Conservation (phyloP, 2,888 invertebrate genomes). For the Caradrina clavipalpis region DNA sequence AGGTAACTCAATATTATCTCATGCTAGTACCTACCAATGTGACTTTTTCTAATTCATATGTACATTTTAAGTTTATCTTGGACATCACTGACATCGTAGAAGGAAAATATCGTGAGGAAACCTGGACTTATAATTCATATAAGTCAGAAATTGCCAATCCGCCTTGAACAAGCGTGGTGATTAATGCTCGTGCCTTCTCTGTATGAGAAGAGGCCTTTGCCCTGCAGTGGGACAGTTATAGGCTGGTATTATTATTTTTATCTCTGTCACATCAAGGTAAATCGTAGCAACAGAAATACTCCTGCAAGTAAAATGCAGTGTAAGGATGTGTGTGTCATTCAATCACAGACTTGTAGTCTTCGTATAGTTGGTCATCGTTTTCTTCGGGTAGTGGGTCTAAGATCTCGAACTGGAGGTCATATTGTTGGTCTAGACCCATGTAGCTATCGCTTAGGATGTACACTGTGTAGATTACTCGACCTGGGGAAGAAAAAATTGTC, state of each 20-base stretch:
- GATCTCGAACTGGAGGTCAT: slow-evolving; percentile 90
- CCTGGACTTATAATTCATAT: too few species aligned
- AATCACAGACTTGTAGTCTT: slow-evolving; percentile 80
- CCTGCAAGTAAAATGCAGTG: neutral
- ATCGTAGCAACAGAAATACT: neutral
- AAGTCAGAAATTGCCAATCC: too few species aligned
- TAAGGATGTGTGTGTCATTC: slow-evolving; percentile 66
- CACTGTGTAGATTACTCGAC: slow-evolving; percentile 94
- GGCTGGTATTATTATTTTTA: too few species aligned
- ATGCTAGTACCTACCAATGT: too few species aligned
- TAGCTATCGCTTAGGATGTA: slow-evolving; percentile 98
- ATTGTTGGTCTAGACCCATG: slow-evolving; percentile 98
- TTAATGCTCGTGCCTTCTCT: too few species aligned
- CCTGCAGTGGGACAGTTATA: too few species aligned
- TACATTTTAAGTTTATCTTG: too few species aligned
- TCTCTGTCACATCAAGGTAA: neutral
- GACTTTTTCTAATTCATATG: too few species aligned
- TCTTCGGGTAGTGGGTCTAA: slow-evolving; percentile 82
- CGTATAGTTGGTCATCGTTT: slow-evolving; percentile 77
- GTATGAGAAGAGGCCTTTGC: too few species aligned
- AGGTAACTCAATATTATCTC: neutral
- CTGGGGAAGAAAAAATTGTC: slow-evolving; percentile 83
- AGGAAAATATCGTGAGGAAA: too few species aligned
- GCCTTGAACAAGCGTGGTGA: too few species aligned
- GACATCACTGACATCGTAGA: too few species aligned